Base-by-base conservation (phyloP, 1,140 invertebrate genomes). In the Scaptomyza graminum region DNA sequence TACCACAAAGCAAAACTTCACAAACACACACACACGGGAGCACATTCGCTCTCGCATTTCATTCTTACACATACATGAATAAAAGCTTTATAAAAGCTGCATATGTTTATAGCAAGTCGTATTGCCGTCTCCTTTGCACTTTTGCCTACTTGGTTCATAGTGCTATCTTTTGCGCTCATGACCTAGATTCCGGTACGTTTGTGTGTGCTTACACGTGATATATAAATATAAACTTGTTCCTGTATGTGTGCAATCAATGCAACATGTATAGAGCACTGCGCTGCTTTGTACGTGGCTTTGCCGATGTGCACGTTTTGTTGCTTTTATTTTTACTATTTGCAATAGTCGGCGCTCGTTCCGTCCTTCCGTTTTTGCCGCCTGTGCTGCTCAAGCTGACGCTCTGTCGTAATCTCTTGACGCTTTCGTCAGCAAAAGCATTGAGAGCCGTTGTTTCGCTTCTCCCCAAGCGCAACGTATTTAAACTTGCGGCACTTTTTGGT, bases 81-180 rank as follows among this genome's bases (percentile, higher is more conserved):
- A 41, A 41, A 41, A 56, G 41, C 28, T 39, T 43, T 49, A 43
- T n/a, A 62, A 66, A 47, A 61, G 65, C 67, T 82, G 63, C 54
- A 50, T 57, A 57, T 77, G 57, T 76, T 63, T 85, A 68, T 83
- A 82, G 67, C 65, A 61, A 50, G 65, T 9, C 49, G 74, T 91
- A 79, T 80, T 70, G 79, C 79, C 79, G 77, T 91, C 90, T 91
- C 90, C 66, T 89, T 91, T 91, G 85, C 90, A 82, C 90, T 52
- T 90, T 79, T 50, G 74, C 89, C 79, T 68, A 76, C 74, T 91
- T 88, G 79, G 77, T 66, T 66, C 68, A 81, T 91, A 84, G 82
- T 78, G 85, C 90, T 80, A 88, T 91, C 90, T 91, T 85, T 91
- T 91, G 79, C 90, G 90, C 90, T 91, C 90, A 91, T 91, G 90